A percentile compares a stretch with the other conserved stretches of the same genome.
Evolutionary conservation across 2,113 vertebrate species (phyloP).

Genomic region (Zonotrichia leucophrys): DNA sequence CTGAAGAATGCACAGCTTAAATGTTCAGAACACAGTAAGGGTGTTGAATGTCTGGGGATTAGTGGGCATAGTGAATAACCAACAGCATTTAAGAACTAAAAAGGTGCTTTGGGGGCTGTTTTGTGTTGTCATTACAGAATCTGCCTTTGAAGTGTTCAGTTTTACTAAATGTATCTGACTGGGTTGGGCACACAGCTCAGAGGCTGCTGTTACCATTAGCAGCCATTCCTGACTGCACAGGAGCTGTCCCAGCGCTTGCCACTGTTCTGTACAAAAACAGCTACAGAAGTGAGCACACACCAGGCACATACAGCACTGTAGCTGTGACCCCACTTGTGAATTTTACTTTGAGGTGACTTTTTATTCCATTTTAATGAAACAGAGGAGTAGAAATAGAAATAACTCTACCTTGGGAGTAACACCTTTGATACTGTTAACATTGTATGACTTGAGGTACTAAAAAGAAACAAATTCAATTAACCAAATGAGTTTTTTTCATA

Average conservation of each 20-base stretch:
- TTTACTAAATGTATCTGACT: not conserved
- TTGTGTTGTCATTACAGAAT: not conserved
- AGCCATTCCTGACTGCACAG: not conserved
- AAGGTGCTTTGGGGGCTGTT: not conserved
- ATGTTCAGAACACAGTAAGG: not conserved
- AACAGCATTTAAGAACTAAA: not conserved
- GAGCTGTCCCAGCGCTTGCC: not conserved
- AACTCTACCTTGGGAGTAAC: not conserved
- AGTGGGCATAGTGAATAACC: not conserved
- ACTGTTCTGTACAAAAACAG: fast-evolving
- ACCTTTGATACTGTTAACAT: not conserved
- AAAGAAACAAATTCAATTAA: not conserved
- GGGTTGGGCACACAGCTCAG: not conserved
- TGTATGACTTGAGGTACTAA: not conserved
- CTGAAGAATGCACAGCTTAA: not conserved
- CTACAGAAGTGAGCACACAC: not conserved
- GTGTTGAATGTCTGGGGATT: not conserved
- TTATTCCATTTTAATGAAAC: not conserved
- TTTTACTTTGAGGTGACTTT: not conserved
- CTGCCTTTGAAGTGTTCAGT: not conserved
- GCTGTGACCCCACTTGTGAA: not conserved
- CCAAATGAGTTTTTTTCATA: not conserved
- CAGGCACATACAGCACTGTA: not conserved
- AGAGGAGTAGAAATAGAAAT: not conserved
- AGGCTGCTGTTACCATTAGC: not conserved